A percentile compares a stretch with the other conserved stretches of the same genome.
Evolutionary conservation across 1,140 invertebrate genomes (phyloP).

Genomic region (Reticulitermes speratus): DNA sequence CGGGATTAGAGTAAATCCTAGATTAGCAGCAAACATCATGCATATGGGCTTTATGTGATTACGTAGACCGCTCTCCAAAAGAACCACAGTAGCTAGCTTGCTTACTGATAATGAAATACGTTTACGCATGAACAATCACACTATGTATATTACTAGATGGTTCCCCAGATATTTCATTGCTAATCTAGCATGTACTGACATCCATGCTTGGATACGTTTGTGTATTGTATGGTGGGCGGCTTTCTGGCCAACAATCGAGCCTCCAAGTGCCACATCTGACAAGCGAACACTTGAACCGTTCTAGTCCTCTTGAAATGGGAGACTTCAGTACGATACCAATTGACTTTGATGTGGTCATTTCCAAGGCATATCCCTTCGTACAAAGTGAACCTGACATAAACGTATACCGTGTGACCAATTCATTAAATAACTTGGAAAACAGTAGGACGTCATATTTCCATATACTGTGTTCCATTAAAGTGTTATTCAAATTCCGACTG

Average conservation of each 20-base stretch:
- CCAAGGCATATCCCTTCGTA: background rate
- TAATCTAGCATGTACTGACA: background rate
- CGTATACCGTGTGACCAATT: background rate
- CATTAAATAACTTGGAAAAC: background rate
- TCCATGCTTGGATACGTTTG: background rate
- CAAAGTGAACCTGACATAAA: background rate
- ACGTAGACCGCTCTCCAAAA: too few relatives aligned
- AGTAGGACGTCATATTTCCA: background rate
- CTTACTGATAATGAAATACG: too few relatives aligned
- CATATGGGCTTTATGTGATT: too few relatives aligned
- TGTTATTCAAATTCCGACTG: background rate
- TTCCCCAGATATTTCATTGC: background rate
- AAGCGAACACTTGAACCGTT: background rate
- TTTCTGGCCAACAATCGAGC: background rate
- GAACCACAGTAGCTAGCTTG: too few relatives aligned
- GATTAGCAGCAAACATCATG: too few relatives aligned
- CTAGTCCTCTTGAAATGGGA: background rate
- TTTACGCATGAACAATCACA: too few relatives aligned
- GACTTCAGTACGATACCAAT: background rate
- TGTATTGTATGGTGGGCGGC: background rate
- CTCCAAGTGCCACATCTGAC: background rate
- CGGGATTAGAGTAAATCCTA: too few relatives aligned
- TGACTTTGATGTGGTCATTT: background rate
- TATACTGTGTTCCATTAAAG: background rate
- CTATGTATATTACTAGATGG: too few relatives aligned